phyloP scores from a whole-genome alignment of 2,888 invertebrate genomes.

The Hirtodrosophila confusa region DNA sequence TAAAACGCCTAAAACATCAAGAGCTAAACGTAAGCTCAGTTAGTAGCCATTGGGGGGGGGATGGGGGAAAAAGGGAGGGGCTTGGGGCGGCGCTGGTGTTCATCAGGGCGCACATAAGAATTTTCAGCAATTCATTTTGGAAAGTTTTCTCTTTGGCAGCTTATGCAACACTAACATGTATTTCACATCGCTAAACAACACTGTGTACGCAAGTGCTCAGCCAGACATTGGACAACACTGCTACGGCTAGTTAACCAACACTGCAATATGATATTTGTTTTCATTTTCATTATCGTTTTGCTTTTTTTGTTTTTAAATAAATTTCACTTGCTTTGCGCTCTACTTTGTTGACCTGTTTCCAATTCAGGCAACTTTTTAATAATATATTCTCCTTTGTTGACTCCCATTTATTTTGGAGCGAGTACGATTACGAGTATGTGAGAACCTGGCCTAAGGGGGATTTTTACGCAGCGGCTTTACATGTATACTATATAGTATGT shows the following conservation, averaged over 20 bases:
- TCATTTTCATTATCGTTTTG: no score
- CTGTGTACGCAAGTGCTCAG: not conserved
- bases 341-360: conserved; percentile 5
- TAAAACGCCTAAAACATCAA: conserved; percentile 74
- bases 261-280: conserved; percentile 12
- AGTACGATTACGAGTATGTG: conserved; percentile 4
- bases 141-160: conserved; percentile 27
- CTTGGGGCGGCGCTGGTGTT: conserved; percentile 1
- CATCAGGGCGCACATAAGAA: conserved; percentile 31
- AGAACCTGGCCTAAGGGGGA: conserved; percentile 16
- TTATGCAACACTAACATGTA: conserved; percentile 41
- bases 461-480: conserved; percentile 6
- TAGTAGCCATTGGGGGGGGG: conserved; percentile 20
- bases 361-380: not conserved
- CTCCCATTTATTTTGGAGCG: not conserved
- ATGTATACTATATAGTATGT: not conserved
- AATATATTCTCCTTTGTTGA: not conserved
- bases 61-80: no score
- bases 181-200: conserved; percentile 6
- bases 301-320: conserved; percentile 1
- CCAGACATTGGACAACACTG: not conserved
- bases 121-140: conserved; percentile 32
- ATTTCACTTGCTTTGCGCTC: conserved; percentile 2
- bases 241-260: conserved; percentile 27
- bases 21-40: conserved; percentile 63